Percentiles rank a stretch among this genome's conserved stretches.
Evolutionary conservation across 2,888 invertebrate species (phyloP).

Genomic region (Euplexia lucipara): DNA sequence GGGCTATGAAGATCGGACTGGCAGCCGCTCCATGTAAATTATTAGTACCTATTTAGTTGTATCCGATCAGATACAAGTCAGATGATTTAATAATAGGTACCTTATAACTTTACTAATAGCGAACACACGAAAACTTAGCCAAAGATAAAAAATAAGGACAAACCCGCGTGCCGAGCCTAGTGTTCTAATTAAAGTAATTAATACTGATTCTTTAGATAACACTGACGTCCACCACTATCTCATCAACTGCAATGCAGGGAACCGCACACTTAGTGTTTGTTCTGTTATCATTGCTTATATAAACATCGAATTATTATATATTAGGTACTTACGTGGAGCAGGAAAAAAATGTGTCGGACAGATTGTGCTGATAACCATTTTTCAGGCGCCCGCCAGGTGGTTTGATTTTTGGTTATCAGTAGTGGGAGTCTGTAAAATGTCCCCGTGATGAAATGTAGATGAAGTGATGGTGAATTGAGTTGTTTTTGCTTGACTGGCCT

Average conservation of each 20-base stretch:
- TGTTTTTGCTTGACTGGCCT: too few relatives aligned
- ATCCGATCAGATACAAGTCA: too few relatives aligned
- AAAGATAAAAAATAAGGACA: background rate
- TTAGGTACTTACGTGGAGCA: conserved; percentile 15
- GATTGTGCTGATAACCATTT: conserved; percentile 3
- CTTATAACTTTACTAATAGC: background rate
- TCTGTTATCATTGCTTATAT: conserved; percentile 44
- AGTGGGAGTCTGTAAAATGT: too few relatives aligned
- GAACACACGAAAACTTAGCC: background rate
- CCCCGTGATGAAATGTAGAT: too few relatives aligned
- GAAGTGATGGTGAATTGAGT: too few relatives aligned
- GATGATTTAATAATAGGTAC: too few relatives aligned
- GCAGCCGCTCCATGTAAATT: too few relatives aligned
- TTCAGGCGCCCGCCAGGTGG: background rate
- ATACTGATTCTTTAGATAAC: conserved; percentile 47
- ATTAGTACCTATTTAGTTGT: too few relatives aligned
- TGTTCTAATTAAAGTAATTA: conserved; percentile 36
- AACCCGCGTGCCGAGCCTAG: background rate
- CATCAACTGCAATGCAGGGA: conserved; percentile 54
- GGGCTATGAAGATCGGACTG: too few relatives aligned
- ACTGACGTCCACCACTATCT: conserved; percentile 49
- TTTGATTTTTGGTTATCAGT: background rate
- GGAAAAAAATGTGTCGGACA: background rate
- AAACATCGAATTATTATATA: conserved; percentile 35
- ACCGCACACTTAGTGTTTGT: conserved; percentile 16